Evolutionary conservation across 2,113 vertebrate genomes (phyloP).

Genomic region (Tetraodon nigroviridis): DNA sequence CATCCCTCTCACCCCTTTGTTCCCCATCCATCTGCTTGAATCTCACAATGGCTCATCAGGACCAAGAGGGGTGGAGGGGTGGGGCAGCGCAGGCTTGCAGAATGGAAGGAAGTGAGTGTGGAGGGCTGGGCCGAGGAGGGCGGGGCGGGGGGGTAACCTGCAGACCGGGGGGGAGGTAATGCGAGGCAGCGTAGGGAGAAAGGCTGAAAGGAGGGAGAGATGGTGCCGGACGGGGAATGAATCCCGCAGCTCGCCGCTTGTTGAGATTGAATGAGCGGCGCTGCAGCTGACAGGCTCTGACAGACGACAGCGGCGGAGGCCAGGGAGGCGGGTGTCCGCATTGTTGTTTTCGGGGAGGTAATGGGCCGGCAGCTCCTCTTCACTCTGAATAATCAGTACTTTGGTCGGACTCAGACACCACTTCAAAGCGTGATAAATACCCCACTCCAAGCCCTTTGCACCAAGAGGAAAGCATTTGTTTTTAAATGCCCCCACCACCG

Average conservation of each 20-base stretch:
- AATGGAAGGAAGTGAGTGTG: conserved; percentile 50
- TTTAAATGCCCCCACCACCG: conserved; percentile 66
- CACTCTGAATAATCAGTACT: conserved; percentile 76
- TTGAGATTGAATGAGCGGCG: conserved; percentile 69
- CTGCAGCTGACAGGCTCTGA: conserved; percentile 66
- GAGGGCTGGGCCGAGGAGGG: conserved; percentile 25
- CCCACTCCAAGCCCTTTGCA: conserved; percentile 61
- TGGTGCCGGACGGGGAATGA: conserved; percentile 48
- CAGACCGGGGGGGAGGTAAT: conserved; percentile 56
- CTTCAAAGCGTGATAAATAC: conserved; percentile 73
- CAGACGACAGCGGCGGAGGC: conserved; percentile 53
- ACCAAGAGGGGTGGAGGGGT: conserved; percentile 68
- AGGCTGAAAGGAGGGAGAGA: conserved; percentile 38
- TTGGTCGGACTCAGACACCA: conserved; percentile 68
- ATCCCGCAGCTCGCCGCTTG: conserved; percentile 57
- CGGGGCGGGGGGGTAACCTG: conserved; percentile 36
- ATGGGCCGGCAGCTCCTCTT: conserved; percentile 69
- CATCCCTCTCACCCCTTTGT: conserved; percentile 79
- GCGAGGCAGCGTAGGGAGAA: conserved; percentile 39
- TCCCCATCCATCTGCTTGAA: conserved; percentile 88
- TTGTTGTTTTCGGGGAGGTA: conserved; percentile 67
- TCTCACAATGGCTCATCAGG: conserved; percentile 76
- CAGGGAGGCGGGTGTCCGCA: conserved; percentile 57
- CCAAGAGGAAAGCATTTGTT: conserved; percentile 60
- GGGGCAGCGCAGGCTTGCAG: conserved; percentile 50